Evolutionary conservation across 2,113 vertebrate species (phyloP).

Genomic region (Smithornis capensis): DNA sequence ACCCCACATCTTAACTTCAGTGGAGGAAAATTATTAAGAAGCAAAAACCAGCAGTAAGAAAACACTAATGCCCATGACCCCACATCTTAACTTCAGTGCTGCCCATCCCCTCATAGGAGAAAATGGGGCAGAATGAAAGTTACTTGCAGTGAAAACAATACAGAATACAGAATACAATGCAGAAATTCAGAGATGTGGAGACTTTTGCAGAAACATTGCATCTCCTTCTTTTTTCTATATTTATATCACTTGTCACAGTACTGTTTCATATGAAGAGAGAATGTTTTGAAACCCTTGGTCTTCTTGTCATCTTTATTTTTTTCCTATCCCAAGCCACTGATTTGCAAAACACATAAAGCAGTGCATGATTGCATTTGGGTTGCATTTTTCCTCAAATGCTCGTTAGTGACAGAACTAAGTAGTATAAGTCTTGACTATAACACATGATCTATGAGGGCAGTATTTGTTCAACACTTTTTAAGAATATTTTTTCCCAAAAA

Average conservation of each 20-base stretch:
- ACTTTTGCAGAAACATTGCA: neutral
- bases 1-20: too few relatives aligned
- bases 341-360: neutral
- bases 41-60: neutral
- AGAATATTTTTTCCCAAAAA: rapidly evolving
- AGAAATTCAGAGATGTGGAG: neutral
- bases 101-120: neutral
- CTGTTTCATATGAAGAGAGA: neutral
- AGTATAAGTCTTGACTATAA: neutral
- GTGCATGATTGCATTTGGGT: neutral
- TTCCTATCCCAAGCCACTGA: neutral
- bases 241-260: neutral
- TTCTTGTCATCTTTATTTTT: neutral
- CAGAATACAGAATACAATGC: too few relatives aligned
- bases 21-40: neutral
- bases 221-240: neutral
- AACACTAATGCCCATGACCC: neutral
- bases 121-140: neutral
- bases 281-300: neutral
- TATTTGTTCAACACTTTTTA: neutral
- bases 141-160: neutral
- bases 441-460: neutral
- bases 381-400: neutral
- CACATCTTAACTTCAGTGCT: neutral
- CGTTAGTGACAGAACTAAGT: neutral